Evolutionary conservation across 2,113 vertebrate genomes (phyloP).

Genomic region (Mionectes macconnelli): DNA sequence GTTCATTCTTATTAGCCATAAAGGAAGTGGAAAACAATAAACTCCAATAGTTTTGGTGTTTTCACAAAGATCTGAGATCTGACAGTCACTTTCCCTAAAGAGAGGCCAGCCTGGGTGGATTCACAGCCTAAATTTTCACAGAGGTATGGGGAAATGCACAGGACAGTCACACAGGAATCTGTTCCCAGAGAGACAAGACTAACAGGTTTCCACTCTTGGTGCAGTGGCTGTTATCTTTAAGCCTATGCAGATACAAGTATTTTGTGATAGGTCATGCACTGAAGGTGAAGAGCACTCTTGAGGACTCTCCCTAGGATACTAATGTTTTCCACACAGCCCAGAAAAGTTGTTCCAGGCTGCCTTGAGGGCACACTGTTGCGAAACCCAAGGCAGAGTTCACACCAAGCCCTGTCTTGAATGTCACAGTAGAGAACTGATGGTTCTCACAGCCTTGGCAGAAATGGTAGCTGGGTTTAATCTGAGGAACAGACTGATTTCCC

Average conservation of each 20-base stretch:
- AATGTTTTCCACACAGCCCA: background rate
- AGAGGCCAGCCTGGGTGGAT: background rate
- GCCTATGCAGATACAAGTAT: background rate
- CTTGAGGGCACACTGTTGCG: accelerated
- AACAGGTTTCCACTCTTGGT: background rate
- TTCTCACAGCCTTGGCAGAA: background rate
- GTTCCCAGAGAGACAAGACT: background rate
- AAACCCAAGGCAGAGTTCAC: background rate
- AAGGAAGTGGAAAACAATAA: background rate
- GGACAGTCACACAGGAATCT: background rate
- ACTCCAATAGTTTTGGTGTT: background rate
- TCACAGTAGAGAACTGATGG: background rate
- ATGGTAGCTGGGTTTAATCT: background rate
- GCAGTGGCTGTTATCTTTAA: background rate
- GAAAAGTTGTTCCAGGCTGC: background rate
- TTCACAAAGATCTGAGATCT: background rate
- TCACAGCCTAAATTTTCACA: background rate
- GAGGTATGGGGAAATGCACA: background rate
- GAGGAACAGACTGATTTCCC: background rate
- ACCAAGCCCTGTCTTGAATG: background rate
- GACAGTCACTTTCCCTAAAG: background rate
- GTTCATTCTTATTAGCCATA: background rate
- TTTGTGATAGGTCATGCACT: background rate
- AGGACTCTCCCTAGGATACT: background rate
- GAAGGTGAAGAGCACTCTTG: background rate